A percentile compares a stretch with the other conserved stretches of the same genome.
These are phyloP conservation scores for Aphaenogaster floridana DNA, from an alignment of 1,140 invertebrate genomes.

Conservation along the genomic window DNA sequence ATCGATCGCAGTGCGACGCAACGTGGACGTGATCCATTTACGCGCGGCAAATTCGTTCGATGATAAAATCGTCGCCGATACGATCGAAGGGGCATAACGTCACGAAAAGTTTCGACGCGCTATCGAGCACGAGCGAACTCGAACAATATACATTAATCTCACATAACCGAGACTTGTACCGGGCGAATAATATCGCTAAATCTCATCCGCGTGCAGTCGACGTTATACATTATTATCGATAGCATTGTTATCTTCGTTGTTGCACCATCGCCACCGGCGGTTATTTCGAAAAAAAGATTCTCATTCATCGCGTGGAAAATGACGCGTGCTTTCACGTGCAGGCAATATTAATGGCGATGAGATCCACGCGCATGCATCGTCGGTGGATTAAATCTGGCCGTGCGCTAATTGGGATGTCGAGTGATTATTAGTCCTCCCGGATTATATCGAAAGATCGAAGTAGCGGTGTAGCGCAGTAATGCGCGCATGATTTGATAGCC, in stretches of 20 bases:
- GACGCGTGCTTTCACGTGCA: conserved; percentile 3
- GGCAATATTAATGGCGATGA: conserved; percentile 33
- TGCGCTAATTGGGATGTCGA: conserved; percentile 52
- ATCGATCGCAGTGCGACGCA: conserved; percentile 43
- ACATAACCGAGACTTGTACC: not conserved
- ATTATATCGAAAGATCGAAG: conserved; percentile 39
- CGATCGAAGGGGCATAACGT: not conserved
- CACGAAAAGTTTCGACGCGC: conserved; percentile 21
- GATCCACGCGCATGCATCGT: not conserved
- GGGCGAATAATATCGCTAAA: conserved; percentile 9
- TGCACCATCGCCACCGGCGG: not conserved
- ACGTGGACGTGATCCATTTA: conserved; percentile 45
- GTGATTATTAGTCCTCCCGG: conserved; percentile 43
- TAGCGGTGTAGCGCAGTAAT: not conserved
- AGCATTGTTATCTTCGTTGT: conserved; percentile 46
- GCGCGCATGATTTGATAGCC: conserved; percentile 45
- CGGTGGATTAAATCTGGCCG: conserved; percentile 31
- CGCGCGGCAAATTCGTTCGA: conserved; percentile 34
- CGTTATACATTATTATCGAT: conserved; percentile 29
- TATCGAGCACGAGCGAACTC: not conserved
- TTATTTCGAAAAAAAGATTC: conserved; percentile 6
- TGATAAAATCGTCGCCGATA: conserved; percentile 50
- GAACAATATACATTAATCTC: conserved; percentile 39
- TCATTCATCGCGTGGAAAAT: conserved; percentile 39
- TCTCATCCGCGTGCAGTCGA: not conserved